These are phyloP conservation scores for Apotomis betuletana DNA, from an alignment of 2,888 invertebrate species.

Conservation along the genomic window DNA sequence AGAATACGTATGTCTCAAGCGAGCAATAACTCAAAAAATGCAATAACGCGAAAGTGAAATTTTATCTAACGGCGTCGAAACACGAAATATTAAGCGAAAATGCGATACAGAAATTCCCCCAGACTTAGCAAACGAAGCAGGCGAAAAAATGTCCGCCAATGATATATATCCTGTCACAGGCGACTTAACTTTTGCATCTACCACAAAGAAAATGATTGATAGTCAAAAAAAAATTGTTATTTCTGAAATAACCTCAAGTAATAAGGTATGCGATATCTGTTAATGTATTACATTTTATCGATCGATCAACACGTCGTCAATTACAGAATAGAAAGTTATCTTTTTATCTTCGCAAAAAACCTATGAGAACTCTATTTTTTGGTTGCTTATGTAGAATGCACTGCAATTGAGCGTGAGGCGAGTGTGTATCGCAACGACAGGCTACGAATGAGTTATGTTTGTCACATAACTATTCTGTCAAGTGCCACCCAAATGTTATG, in stretches of 20 bases:
- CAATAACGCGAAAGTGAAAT: constrained; percentile 26
- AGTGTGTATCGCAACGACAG: no score
- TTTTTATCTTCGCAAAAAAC: no score
- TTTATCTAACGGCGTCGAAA: constrained; percentile 25
- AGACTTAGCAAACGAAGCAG: constrained; percentile 26
- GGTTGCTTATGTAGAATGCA: no score
- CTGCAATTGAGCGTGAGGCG: no score
- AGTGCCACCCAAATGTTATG: no score
- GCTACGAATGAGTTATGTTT: no score
- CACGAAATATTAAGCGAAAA: constrained; percentile 28
- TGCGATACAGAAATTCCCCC: constrained; percentile 32
- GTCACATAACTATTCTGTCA: no score
- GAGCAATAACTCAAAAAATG: constrained; percentile 24
- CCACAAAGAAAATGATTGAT: constrained; percentile 40
- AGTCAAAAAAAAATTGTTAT: constrained; percentile 32
- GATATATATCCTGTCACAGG: constrained; percentile 40
- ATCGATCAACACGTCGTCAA: constrained; percentile 19
- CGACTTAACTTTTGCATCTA: constrained; percentile 40
- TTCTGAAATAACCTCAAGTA: constrained; percentile 18
- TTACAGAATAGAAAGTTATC: no score
- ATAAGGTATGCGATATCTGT: constrained; percentile 16
- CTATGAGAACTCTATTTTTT: no score
- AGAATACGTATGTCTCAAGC: background rate
- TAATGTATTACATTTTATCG: constrained; percentile 1
- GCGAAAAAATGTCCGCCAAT: constrained; percentile 26